Evolutionary conservation across 2,888 invertebrate genomes (phyloP), one percentile per base, ranked within the genome.

Genomic region (Lasioglossum vierecki): DNA sequence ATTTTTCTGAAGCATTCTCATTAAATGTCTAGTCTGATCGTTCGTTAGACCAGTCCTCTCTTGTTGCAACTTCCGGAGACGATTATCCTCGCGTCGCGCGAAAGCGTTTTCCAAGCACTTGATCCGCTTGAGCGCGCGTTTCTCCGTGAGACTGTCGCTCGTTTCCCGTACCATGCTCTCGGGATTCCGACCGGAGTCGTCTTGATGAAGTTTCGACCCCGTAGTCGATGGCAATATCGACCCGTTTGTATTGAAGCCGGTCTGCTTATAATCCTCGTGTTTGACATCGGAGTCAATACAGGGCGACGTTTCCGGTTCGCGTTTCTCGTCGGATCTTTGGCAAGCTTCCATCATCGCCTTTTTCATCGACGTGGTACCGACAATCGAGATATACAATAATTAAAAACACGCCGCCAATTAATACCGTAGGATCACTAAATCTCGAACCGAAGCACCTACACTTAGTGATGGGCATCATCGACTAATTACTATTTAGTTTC

Each of bases 321-420:
- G 77, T 78, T 81, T 86, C 88, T 82, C 66, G 76, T 72, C 77
- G 76, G 81, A 57, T 30, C 57, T 68, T 57, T 88, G 88, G 88
- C 88, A 88, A 26, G 60, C 41, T 76, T 88, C 86, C 88, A 88
- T 80, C 82, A 68, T 75, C 44, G n/a, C 26, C 84, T 85, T 85
- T 57, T 57, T 39, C 60, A 39, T 53, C 39, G 66, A 57, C 15
- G 57, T 35, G 53, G 53, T 46, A 60, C 30, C 4, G 72, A 60
- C 26, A 4, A n/a, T 79, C 74, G 26, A 44, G 44, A 85, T 76
- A 68, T 46, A 68, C 13, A 53, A 49, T 60, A 57, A 68, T 66
- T 68, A 18, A 68, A 39, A 26, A 63, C 26, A 6, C 4, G 26
- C 26, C 11, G 26, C 2, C 26, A 4, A 57, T 57, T 8, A 26